Percentiles rank a stretch among this genome's conserved stretches.
phyloP scores from a whole-genome alignment of 64 coral and sea anemone genomes.

The Pachyseris speciosa region DNA sequence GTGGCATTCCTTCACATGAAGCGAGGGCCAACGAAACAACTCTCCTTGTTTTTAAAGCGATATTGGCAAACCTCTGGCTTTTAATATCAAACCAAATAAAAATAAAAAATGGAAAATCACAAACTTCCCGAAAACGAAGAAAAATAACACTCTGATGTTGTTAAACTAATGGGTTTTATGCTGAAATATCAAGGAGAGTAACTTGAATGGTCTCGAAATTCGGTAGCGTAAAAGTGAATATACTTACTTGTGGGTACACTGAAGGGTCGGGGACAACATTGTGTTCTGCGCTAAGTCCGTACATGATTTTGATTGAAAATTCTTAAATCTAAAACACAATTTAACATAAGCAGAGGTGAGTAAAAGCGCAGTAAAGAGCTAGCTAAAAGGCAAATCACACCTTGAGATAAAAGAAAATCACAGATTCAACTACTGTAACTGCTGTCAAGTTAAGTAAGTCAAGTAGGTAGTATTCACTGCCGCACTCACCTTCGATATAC shows the following conservation, averaged over 20 bases:
- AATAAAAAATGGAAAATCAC: neutral
- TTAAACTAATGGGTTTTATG: neutral
- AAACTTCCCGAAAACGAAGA: neutral
- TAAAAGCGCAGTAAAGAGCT: constrained; percentile 21
- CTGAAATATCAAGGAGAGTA: too few species aligned
- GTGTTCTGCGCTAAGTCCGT: constrained; percentile 80
- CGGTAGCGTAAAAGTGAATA: neutral
- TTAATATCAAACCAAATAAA: constrained; percentile 40
- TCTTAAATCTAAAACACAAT: constrained; percentile 36
- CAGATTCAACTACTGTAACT: neutral
- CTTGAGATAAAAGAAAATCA: neutral
- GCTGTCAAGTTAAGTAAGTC: neutral
- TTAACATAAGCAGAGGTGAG: constrained; percentile 58
- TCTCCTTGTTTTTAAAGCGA: neutral
- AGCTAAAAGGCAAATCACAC: constrained; percentile 19
- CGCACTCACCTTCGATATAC: neutral
- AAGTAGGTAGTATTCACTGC: neutral
- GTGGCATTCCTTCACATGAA: constrained; percentile 37
- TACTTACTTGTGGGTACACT: constrained; percentile 94
- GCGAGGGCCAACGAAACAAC: neutral
- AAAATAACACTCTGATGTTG: neutral
- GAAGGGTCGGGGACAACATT: constrained; percentile 96
- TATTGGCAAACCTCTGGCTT: neutral
- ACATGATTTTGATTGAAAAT: constrained; percentile 65
- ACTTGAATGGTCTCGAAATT: neutral